Base-by-base conservation (phyloP, 2,888 invertebrate species). In the Eumacrocentrus americanus region DNA sequence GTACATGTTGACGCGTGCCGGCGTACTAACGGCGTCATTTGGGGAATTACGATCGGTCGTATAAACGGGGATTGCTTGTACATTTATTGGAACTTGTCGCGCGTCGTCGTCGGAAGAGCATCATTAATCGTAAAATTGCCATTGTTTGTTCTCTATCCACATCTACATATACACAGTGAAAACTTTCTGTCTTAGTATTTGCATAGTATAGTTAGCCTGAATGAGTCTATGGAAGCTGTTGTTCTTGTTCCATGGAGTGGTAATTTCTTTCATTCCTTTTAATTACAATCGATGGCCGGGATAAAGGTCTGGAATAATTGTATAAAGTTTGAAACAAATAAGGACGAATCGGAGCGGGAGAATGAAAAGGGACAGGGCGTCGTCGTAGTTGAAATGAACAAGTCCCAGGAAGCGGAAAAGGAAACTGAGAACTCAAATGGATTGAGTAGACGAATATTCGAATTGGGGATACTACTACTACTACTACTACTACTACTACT, bases 31-130 rank as follows among this genome's bases (percentile, higher is more conserved):
- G 61, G 58, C 44, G 64, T 63, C 58, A 61, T 64, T 66, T 61
- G 38, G 60, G 34, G 29, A 64, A 66, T 66, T 64, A 66, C 64
- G 66, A 64, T 64, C 64, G 64, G 57, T 66, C 66, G 61, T 66
- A 66, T 64, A 66, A 66, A 63, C 25, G 56, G 54, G 60, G 61
- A 66, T 60, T 63, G 61, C 64, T 54, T 48, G 58, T 63, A 61
- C 63, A 63, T 66, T 64, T 64, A 66, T 66, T 62, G 63, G 60
- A 56, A 58, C 58, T 52, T 61, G 62, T 61, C 55, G 58, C 42
- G 58, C 58, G 53, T 48, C 29, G 61, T 38, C 38, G 38, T 38
- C 42, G 38, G 23, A 9, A 48, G 23, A 59, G 34, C 48, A 53
- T 37, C 61, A 57, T 58, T 58, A 42, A 58, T 58, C 40, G 57